These are phyloP conservation scores for Zoanthus gigantus DNA, from an alignment of 92 coral and sea anemone genomes.

Conservation along the genomic window DNA sequence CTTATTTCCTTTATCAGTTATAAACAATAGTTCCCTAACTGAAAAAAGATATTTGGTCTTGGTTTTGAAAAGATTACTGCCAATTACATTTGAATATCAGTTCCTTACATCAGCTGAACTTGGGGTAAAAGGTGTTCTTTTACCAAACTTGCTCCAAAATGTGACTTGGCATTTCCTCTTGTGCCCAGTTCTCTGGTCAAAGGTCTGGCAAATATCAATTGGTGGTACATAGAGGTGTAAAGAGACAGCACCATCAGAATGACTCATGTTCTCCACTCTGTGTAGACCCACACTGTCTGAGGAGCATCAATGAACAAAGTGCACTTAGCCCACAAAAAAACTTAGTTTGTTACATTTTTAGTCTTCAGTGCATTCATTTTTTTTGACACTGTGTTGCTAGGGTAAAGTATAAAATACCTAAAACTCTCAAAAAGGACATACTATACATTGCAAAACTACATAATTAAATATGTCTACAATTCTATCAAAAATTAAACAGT, in stretches of 20 bases:
- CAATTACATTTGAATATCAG: too few relatives aligned
- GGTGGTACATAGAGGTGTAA: constrained; percentile 96
- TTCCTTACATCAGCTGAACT: constrained; percentile 36
- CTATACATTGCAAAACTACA: too few relatives aligned
- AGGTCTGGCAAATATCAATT: constrained; percentile 90
- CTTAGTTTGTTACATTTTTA: background rate
- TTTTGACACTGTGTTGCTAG: too few relatives aligned
- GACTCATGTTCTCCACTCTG: constrained; percentile 91
- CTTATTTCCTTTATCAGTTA: too few relatives aligned
- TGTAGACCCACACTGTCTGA: constrained; percentile 93
- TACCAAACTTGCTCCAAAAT: constrained; percentile 91
- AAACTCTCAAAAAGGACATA: too few relatives aligned
- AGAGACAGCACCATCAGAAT: constrained; percentile 86
- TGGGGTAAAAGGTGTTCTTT: constrained; percentile 70
- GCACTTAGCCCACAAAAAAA: background rate
- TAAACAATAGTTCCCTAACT: too few relatives aligned
- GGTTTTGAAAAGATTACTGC: too few relatives aligned
- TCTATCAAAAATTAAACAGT: too few relatives aligned
- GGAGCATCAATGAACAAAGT: background rate
- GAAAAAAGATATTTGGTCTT: too few relatives aligned
- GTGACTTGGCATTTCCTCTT: constrained; percentile 83
- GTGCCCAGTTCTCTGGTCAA: constrained; percentile 97
- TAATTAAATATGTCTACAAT: too few relatives aligned
- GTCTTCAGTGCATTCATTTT: background rate
- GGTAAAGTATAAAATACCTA: too few relatives aligned